These are phyloP conservation scores for Drosophila sucinea DNA, from an alignment of 1,140 invertebrate genomes.

Conservation along the genomic window DNA sequence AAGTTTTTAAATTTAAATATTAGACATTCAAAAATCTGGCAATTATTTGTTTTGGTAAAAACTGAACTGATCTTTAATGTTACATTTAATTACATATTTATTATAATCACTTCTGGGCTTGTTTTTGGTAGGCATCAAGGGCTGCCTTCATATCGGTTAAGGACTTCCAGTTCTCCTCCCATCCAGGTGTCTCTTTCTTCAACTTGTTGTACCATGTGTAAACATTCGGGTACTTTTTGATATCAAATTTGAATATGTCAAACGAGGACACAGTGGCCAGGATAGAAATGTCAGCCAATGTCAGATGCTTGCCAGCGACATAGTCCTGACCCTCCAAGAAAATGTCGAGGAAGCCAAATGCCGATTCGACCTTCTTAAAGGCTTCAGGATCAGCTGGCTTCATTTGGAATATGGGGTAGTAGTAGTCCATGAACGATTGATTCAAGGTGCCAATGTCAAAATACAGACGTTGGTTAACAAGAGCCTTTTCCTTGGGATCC, in stretches of 20 bases:
- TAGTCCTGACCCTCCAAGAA: constrained; percentile 87
- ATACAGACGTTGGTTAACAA: constrained; percentile 89
- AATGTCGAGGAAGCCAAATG: constrained; percentile 86
- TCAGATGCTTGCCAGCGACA: constrained; percentile 87
- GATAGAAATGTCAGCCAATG: constrained; percentile 88
- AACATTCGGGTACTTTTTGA: constrained; percentile 88
- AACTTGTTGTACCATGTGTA: constrained; percentile 87
- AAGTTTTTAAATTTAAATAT: too few relatives aligned
- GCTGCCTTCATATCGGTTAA: background rate
- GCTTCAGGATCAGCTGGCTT: constrained; percentile 86
- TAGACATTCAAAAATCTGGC: too few relatives aligned
- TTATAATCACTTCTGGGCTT: too few relatives aligned
- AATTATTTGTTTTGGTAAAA: too few relatives aligned
- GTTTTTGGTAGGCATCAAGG: too few relatives aligned
- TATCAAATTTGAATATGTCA: constrained; percentile 86
- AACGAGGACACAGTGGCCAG: constrained; percentile 86
- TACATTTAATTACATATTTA: too few relatives aligned
- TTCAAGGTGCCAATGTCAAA: constrained; percentile 89
- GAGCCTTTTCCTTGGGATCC: constrained; percentile 86
- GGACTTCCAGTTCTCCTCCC: constrained; percentile 44
- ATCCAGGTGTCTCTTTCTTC: constrained; percentile 87
- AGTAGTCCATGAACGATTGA: constrained; percentile 84
- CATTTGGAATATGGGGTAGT: constrained; percentile 88
- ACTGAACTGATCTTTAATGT: too few relatives aligned
- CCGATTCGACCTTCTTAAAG: constrained; percentile 86